Conservation (phyloP, 2,888 invertebrate genomes). For the Rotaria magnacalcarata region DNA sequence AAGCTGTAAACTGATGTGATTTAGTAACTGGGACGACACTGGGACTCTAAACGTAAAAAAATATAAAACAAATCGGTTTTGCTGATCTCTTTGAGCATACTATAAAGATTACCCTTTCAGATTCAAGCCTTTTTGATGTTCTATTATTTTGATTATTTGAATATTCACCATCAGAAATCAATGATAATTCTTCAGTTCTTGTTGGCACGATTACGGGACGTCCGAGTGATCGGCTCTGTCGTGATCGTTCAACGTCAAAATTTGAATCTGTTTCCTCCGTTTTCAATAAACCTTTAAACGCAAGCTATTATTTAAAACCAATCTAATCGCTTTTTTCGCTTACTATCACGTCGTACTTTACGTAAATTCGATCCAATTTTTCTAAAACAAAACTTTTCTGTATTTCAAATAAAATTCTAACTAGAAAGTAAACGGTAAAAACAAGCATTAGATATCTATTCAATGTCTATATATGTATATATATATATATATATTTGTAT, state of each 20-base stretch:
- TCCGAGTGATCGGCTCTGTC: background rate
- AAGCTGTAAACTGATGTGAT: background rate
- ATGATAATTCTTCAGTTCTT: background rate
- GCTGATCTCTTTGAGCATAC: background rate
- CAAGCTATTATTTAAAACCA: background rate
- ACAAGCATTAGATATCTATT: too few relatives aligned
- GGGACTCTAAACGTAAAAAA: background rate
- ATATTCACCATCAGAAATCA: too few relatives aligned
- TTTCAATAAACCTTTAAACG: background rate
- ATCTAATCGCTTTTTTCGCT: background rate
- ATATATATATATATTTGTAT: too few relatives aligned
- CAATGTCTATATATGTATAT: background rate
- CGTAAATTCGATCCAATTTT: background rate
- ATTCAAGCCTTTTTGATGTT: background rate
- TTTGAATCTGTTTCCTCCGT: background rate
- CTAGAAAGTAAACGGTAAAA: too few relatives aligned
- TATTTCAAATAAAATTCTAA: too few relatives aligned
- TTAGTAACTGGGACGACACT: background rate
- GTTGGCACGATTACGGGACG: background rate
- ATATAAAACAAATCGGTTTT: background rate
- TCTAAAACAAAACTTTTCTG: background rate
- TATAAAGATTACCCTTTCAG: background rate
- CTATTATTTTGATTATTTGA: background rate
- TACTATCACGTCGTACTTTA: constrained; percentile 4
- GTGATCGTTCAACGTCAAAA: background rate